phyloP scores from a whole-genome alignment of 2,888 invertebrate genomes.

The Eulithis testata region DNA sequence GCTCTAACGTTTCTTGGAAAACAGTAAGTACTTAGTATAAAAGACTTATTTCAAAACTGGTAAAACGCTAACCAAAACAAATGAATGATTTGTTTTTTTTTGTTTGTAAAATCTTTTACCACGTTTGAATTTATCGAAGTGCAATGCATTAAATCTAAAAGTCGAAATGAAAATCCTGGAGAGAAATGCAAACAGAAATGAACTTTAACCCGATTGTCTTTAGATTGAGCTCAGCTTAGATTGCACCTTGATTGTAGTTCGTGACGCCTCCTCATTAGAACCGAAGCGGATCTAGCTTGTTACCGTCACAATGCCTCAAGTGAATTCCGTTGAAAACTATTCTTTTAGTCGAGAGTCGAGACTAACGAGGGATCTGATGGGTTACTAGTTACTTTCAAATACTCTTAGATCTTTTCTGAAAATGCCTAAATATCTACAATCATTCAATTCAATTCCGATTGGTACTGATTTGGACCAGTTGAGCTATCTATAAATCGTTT shows the following conservation, averaged over 20 bases:
- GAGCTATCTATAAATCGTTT: too few relatives aligned
- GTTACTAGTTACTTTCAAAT: conserved; percentile 40
- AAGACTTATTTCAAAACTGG: too few relatives aligned
- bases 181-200: conserved; percentile 33
- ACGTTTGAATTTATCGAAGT: too few relatives aligned
- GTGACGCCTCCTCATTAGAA: conserved; percentile 73
- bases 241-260: conserved; percentile 51
- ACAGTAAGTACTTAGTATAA: background rate
- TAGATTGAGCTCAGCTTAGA: conserved; percentile 33
- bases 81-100: too few relatives aligned
- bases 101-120: too few relatives aligned
- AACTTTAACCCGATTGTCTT: conserved; percentile 31
- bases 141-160: too few relatives aligned
- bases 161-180: conserved; percentile 11
- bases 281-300: conserved; percentile 63
- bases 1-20: conserved; percentile 5
- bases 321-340: conserved; percentile 61
- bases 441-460: too few relatives aligned
- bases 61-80: too few relatives aligned
- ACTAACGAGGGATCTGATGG: conserved; percentile 64
- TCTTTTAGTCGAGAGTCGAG: conserved; percentile 54
- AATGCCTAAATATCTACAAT: background rate
- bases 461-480: too few relatives aligned
- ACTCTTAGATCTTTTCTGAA: background rate
- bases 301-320: conserved; percentile 67